phyloP scores from a whole-genome alignment of 2,113 vertebrate genomes.

The Condylura cristata region DNA sequence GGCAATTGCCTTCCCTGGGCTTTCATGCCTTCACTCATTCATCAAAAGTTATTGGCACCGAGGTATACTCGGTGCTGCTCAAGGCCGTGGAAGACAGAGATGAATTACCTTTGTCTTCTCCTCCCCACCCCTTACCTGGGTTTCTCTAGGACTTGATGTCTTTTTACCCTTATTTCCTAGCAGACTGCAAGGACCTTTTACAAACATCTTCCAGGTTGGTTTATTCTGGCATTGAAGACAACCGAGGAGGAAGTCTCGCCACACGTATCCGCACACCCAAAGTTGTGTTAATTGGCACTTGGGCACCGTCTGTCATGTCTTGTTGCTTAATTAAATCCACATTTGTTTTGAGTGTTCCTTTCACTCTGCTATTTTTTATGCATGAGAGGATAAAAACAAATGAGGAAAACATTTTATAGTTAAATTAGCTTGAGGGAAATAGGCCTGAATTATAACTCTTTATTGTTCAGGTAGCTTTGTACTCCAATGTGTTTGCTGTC shows the following conservation, averaged over 20 bases:
- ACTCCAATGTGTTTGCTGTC: slow-evolving; percentile 64
- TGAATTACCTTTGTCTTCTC: not conserved
- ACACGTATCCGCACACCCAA: slow-evolving; percentile 28
- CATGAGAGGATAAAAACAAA: slow-evolving; percentile 77
- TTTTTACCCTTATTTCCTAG: slow-evolving; percentile 36
- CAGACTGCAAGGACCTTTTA: not conserved
- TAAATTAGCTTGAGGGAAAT: slow-evolving; percentile 71
- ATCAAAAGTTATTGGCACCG: not conserved
- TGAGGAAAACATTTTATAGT: slow-evolving; percentile 74
- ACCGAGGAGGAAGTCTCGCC: slow-evolving; percentile 52
- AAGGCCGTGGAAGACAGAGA: not conserved
- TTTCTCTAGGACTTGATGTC: not conserved
- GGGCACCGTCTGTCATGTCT: slow-evolving; percentile 76
- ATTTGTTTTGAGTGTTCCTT: slow-evolving; percentile 79
- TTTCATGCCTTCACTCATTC: not conserved
- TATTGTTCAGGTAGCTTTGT: not conserved
- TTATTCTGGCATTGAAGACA: slow-evolving; percentile 30
- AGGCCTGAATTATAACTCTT: slow-evolving; percentile 63
- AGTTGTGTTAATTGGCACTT: slow-evolving; percentile 75
- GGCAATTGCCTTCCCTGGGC: not conserved
- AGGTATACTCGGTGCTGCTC: rapidly evolving
- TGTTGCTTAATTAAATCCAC: slow-evolving; percentile 81
- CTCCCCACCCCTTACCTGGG: not conserved
- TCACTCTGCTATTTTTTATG: slow-evolving; percentile 75
- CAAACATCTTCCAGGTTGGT: not conserved